Conservation (phyloP, 2,113 vertebrate species). For the Canis aureus region DNA sequence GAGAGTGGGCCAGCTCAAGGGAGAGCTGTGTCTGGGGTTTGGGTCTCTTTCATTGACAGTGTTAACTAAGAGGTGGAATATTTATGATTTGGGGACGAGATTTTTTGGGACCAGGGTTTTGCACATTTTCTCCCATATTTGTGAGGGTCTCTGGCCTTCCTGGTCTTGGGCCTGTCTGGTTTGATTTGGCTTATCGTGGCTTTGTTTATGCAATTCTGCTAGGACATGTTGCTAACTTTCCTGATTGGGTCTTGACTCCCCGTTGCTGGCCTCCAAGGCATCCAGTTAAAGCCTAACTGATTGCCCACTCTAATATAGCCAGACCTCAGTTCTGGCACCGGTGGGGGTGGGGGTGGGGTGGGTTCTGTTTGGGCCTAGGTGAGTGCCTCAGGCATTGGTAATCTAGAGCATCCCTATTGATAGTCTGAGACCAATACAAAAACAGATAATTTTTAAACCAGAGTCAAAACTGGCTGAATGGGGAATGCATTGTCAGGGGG, state of each 20-base stretch:
- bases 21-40: neutral
- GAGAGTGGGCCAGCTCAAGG: neutral
- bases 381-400: neutral
- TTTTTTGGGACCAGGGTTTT: neutral
- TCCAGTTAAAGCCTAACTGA: neutral
- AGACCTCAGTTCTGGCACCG: neutral
- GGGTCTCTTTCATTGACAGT: neutral
- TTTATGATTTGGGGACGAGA: neutral
- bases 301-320: neutral
- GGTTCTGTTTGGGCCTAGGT: no score
- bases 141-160: neutral
- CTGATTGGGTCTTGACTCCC: neutral
- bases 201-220: neutral
- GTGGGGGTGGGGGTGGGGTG: accelerated
- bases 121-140: neutral
- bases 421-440: neutral
- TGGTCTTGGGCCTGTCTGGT: neutral
- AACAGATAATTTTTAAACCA: neutral
- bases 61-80: neutral
- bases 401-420: neutral
- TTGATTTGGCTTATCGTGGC: neutral
- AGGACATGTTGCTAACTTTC: neutral
- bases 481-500: neutral
- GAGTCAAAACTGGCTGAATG: neutral
- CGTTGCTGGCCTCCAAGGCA: neutral